Base-by-base conservation (phyloP, 2,113 vertebrate genomes). In the Gasterosteus nipponicus region DNA sequence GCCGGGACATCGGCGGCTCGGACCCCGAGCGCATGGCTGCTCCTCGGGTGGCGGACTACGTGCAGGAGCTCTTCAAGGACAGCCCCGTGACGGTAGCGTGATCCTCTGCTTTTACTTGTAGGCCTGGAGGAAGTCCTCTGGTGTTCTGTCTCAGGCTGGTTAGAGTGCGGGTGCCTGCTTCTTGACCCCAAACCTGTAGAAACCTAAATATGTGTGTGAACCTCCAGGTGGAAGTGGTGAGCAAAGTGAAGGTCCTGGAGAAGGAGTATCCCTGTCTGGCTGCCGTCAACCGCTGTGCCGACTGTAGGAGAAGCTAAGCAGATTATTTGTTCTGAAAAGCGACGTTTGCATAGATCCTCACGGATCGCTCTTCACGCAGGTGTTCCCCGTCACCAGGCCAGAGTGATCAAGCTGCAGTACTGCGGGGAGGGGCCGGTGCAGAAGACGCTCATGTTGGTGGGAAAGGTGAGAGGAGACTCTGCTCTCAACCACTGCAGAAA, bases 21-120 rank as follows among this genome's bases (percentile, higher is more conserved):
- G 95, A 95, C 75, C 95, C 95, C 0, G 95, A 95, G 75, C 92
- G 95, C 5, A 95, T 95, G 95, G 94, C 95, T 10, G 92, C 95
- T 11, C 95, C 94, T 10, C 90, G 90, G 3, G 94, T 85, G 66
- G 90, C 92, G 2, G 90, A 94, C 0, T 95, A 95, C 1, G 87
- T 94, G 11, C 82, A 90, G 77, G 73, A 85, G 0, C 73, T 95
- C 76, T 95, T 95, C 66, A 92, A 78, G 62, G 74, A 93, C 89
- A 92, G 87, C 81, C 86, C 74, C 12, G 94, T 95, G 41, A 5
- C 88, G 85, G 95, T 95, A 58, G 26, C 7, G 6, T 9, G 3
- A 41, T 51, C 9, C 31, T 47, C 10, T 26, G 5, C 5, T 53
- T 14, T 33, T 39, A 1, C 16, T 47, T 4, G 59, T 68, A 1